Evolutionary conservation across 2,888 invertebrate genomes (phyloP), one percentile per base, ranked within the genome.

Genomic region (Scrobipalpa atriplicella): DNA sequence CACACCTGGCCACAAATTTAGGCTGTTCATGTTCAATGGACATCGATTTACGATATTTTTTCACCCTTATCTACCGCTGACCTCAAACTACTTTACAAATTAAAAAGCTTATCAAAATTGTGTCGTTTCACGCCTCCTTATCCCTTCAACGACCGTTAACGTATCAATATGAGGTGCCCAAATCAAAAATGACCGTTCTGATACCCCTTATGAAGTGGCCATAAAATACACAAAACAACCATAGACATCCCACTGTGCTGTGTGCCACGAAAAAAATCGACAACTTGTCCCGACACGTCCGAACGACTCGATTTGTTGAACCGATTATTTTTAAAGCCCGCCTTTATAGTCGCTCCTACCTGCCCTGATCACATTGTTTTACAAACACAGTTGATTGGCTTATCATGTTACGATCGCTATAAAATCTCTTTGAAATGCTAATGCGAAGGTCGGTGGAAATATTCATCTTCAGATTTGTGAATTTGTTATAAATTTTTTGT

Each of bases 211-310:
- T 89, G 85, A 90, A 89, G 85, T 86, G 86, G 78, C 85, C 83
- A 85, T 90, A 89, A 90, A 88, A 88, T 78, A 83, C 76, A 90
- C 85, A 88, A 90, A 88, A 88, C 86, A 82, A 83, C 82, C 75
- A 82, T 78, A 79, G 87, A 84, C 85, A 83, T 83, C 89, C 89
- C 84, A 86, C 87, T 81, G 86, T 74, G 84, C 87, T 81, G 86
- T 74, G 84, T 72, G 79, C 83, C 81, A 84, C 83, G 90, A 89
- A 88, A 89, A 88, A 78, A 85, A 80, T 75, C 76, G 79, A 83
- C 83, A 84, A 80, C 90, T 81, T 90, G 92, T 92, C 85, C 82
- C 79, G 85, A 92, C 92, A 90, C 87, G 90, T 91, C 81, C 77
- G 80, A 87, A 84, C 84, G 86, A 79, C 81, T 82, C 85, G 88